Base-by-base conservation (phyloP, 2,888 invertebrate genomes). In the Agrotis segetum region DNA sequence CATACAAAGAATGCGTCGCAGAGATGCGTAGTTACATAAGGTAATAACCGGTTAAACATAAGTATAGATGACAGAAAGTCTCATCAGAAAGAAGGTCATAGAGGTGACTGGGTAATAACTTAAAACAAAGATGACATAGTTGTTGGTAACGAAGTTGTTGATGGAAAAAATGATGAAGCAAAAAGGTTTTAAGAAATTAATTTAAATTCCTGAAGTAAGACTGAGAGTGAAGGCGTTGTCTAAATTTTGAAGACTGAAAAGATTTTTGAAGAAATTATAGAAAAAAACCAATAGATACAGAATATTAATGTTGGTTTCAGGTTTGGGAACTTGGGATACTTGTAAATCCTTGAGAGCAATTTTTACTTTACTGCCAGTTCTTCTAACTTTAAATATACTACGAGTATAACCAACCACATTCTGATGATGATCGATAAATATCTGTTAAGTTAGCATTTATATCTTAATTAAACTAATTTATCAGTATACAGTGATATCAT, bases 1-100 rank as follows among this genome's bases (percentile, higher is more conserved):
- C 89, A 92, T 87, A 89, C 90, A 75, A 91, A 90, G 93, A 94
- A 94, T 94, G 93, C 89, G 86, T 87, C 87, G 85, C 87, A 89
- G 91, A 92, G 91, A 92, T 90, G 91, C 89, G 90, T 89, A 89
- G 92, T 93, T 94, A 91, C 88, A 85, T 85, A 88, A 87, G 86
- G 88, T 85, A 90, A 79, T 80, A 76, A 81, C 76, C 44, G 49
- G 71, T 82, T 76, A 74, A 71, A 74, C 79, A 83, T 60, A 53
- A 24, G n/a, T 47, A 60, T 17, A 60, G 44, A 64, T 68, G 68
- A 82, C 78, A 71, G 65, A 79, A 71, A 84, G 63, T 69, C 50
- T 63, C 40, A 6, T n/a, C 47, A 19, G 52, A 59, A 66, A 78
- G 69, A 62, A 70, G 56, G 70, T 62, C 69, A 53, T 24, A 14